Evolutionary conservation across 2,113 vertebrate species (phyloP).

Genomic region (Crotalus helleri): DNA sequence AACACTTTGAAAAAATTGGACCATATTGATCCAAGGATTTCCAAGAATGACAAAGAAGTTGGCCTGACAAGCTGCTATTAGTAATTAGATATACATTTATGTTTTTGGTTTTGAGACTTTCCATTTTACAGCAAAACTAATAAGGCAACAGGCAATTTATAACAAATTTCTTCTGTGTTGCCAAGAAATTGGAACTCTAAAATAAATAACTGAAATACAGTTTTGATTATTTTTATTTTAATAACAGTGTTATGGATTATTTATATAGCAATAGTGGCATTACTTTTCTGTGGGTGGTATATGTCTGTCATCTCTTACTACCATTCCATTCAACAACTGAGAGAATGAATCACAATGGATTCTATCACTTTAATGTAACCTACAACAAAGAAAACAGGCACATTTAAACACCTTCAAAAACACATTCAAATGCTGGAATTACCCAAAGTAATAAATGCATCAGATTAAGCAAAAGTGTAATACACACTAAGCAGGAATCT

Average conservation of each 20-base stretch:
- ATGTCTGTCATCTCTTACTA: not conserved
- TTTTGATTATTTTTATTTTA: not conserved
- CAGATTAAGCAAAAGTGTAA: not conserved
- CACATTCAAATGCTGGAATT: not conserved
- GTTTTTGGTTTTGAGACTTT: not conserved
- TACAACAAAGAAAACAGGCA: not conserved
- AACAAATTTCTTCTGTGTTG: not conserved
- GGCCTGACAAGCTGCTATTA: not conserved
- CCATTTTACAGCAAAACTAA: not conserved
- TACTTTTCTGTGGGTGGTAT: not conserved
- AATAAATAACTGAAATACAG: not conserved
- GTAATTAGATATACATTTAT: not conserved
- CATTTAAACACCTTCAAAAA: not conserved
- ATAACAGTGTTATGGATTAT: not conserved
- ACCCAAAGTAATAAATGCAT: not conserved
- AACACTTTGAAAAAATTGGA: not conserved
- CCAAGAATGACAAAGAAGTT: not conserved
- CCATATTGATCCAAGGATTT: not conserved
- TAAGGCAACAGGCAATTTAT: not conserved
- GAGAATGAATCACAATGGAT: not conserved
- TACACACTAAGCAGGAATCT: not conserved
- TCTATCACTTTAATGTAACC: conserved; percentile 2
- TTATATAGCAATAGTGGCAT: conserved; percentile 14
- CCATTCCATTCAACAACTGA: conserved; percentile 16
- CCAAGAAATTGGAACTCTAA: not conserved